Percentiles rank a stretch among this genome's conserved stretches.
phyloP scores from a whole-genome alignment of 2,888 invertebrate genomes.

The Sialis fuliginosa region DNA sequence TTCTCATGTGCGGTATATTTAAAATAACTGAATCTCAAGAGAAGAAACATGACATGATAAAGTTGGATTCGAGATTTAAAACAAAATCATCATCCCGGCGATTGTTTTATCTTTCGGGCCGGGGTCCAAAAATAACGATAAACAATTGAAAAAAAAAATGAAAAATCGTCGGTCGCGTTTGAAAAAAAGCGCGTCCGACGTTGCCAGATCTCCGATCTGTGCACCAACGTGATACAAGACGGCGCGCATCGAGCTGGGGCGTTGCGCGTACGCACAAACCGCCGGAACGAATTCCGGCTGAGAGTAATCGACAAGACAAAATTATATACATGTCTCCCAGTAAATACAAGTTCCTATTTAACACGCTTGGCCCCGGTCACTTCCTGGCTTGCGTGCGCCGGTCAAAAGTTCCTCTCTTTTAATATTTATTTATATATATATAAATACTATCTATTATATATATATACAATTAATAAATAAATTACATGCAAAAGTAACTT shows the following conservation, averaged over 20 bases:
- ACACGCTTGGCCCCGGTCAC: constrained; percentile 17
- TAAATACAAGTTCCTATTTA: constrained; percentile 30
- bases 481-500: constrained; percentile 1
- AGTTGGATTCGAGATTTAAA: too few relatives aligned
- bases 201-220: neutral
- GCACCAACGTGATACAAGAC: neutral
- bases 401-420: constrained; percentile 21
- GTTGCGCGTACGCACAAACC: constrained; percentile 7
- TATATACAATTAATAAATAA: constrained; percentile 2
- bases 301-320: constrained; percentile 2
- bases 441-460: constrained; percentile 1
- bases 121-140: constrained; percentile 7
- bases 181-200: neutral
- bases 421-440: constrained; percentile 7
- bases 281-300: neutral
- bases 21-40: too few relatives aligned
- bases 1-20: too few relatives aligned
- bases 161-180: too few relatives aligned
- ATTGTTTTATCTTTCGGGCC: neutral
- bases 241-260: constrained; percentile 4
- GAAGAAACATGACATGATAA: too few relatives aligned
- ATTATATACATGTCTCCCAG: constrained; percentile 17
- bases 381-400: constrained; percentile 1
- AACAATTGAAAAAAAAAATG: constrained; percentile 1
- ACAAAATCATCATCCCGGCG: too few relatives aligned